Evolutionary conservation across 2,888 invertebrate species (phyloP), one percentile per base, ranked within the genome.

Genomic region (Enchytraeus crypticus): DNA sequence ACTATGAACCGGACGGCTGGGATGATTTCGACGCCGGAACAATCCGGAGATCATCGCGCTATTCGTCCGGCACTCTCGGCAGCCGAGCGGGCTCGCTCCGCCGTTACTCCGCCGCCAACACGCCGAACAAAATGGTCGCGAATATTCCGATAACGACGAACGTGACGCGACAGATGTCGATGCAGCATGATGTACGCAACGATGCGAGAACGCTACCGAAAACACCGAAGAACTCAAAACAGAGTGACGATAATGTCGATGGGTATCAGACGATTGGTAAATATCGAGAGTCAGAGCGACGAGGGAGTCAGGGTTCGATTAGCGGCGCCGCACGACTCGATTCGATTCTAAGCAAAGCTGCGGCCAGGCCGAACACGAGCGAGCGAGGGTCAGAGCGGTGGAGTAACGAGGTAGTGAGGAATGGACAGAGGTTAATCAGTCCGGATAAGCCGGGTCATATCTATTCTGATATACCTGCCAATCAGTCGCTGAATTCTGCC

Each of bases 141-240:
- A 43, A 57, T 18, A 26, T 57, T 11, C 57, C 57, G 21, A 57
- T 57, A 8, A 57, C 57, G 30, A 57, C 57, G 5, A 46, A 11
- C 14, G 29, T 57, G 5, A 57, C 57, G 1, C 21, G 46, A 30
- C 57, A 57, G 3, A 27, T 57, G 11, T 57, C 57, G 11, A 46
- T 57, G 47, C 57, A 57, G 26, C 45, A 57, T 23, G 14, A n/a
- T n/a, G n/a, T n/a, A n/a, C 53, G 26, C 4, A 32, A 57, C 30
- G 29, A 46, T 14, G 57, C 29, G 5, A 43, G 57, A n/a, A 57
- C 57, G 21, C 1, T 47, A 5, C 57, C 57, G 1, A n/a, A 30
- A 5, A 47, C 8, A 47, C 49, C 18, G 8, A 47, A 47, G 26
- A 23, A 23, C 5, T 47, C 26, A 23, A 23, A 11, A 8, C 8